Percentiles rank a stretch among this genome's conserved stretches.
Evolutionary conservation across 2,888 invertebrate genomes (phyloP).

Genomic region (Uloborus plumipes): DNA sequence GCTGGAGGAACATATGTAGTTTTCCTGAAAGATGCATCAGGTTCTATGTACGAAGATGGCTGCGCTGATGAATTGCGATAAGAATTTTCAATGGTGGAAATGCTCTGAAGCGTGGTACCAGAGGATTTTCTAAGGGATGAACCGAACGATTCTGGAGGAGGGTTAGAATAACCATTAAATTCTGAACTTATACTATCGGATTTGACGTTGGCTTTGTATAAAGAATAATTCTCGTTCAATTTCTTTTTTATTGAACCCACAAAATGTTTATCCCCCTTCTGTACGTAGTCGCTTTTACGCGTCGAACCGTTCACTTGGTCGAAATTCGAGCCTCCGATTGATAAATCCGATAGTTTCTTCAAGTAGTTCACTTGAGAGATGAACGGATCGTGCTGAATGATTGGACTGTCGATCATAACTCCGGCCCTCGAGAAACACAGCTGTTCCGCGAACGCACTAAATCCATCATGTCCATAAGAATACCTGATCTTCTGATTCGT

Average conservation of each 20-base stretch:
- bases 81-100: no score
- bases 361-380: slow-evolving; percentile 49
- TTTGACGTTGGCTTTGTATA: neutral
- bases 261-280: slow-evolving; percentile 51
- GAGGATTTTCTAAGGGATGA: slow-evolving; percentile 9
- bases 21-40: no score
- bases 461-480: slow-evolving; percentile 36
- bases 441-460: slow-evolving; percentile 54
- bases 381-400: slow-evolving; percentile 20
- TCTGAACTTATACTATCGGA: slow-evolving; percentile 12
- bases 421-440: slow-evolving; percentile 45
- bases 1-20: no score
- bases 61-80: no score
- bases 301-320: slow-evolving; percentile 39
- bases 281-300: slow-evolving; percentile 43
- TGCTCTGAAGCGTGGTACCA: no score
- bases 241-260: slow-evolving; percentile 47
- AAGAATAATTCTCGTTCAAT: slow-evolving; percentile 44
- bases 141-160: neutral
- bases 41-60: no score
- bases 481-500: slow-evolving; percentile 54
- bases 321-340: slow-evolving; percentile 27
- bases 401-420: slow-evolving; percentile 41
- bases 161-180: slow-evolving; percentile 36
- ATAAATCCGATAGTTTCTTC: slow-evolving; percentile 46